These are phyloP conservation scores for Caerostris extrusa DNA, from an alignment of 1,140 invertebrate species.

Conservation along the genomic window DNA sequence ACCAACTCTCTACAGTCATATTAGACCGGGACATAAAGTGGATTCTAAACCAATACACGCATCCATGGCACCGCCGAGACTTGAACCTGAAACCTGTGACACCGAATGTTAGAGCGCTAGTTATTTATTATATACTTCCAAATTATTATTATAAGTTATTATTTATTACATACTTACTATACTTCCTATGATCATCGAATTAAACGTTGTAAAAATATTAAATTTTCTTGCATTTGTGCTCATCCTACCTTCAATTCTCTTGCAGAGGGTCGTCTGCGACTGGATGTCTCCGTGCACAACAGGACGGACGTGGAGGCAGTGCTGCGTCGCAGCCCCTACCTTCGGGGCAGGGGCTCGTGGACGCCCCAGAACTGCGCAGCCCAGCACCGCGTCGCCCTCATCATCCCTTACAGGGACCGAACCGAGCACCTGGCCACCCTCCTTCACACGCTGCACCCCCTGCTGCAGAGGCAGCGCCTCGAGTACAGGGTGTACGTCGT, in stretches of 20 bases:
- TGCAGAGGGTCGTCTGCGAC: conserved; percentile 37
- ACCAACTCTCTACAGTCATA: too few species aligned
- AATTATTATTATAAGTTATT: too few species aligned
- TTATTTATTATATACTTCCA: too few species aligned
- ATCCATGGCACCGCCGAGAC: too few species aligned
- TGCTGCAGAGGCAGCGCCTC: conserved; percentile 83
- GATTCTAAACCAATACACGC: too few species aligned
- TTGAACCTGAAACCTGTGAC: too few species aligned
- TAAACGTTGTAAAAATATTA: too few species aligned
- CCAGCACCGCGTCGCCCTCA: conserved; percentile 81
- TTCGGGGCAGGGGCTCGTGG: conserved; percentile 54
- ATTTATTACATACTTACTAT: too few species aligned
- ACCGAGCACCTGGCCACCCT: conserved; percentile 81
- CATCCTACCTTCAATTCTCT: not conserved
- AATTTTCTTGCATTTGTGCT: too few species aligned
- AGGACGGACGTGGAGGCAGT: conserved; percentile 47
- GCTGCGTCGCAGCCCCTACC: conserved; percentile 38
- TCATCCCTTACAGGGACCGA: conserved; percentile 83
- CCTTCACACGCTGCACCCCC: conserved; percentile 82
- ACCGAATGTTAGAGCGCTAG: too few species aligned
- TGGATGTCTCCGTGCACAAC: conserved; percentile 29
- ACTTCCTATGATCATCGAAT: too few species aligned
- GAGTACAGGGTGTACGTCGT: conserved; percentile 83
- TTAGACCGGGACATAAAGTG: too few species aligned
- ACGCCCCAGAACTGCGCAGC: conserved; percentile 73